Evolutionary conservation across 2,888 invertebrate genomes (phyloP).

Genomic region (Cantharis lateralis): DNA sequence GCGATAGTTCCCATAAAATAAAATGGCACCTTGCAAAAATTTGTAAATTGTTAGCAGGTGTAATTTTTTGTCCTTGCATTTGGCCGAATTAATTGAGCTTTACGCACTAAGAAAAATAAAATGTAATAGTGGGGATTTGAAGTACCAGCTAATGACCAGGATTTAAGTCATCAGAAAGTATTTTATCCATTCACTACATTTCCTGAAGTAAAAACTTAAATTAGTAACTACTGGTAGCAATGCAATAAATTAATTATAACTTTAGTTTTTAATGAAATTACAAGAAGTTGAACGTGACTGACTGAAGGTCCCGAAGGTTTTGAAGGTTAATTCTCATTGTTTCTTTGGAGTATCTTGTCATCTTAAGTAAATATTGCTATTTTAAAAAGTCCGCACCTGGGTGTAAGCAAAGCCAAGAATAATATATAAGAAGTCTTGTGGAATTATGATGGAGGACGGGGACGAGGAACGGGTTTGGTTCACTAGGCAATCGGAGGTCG

Average conservation of each 20-base stretch:
- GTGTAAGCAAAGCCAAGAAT: slow-evolving; percentile 11
- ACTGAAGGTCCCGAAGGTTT: not conserved
- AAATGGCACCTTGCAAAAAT: not conserved
- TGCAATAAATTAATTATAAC: not conserved
- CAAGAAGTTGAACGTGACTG: not conserved
- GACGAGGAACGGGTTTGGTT: slow-evolving; percentile 54
- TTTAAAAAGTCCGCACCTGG: slow-evolving; percentile 16
- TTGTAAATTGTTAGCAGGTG: not conserved
- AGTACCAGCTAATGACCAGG: not conserved
- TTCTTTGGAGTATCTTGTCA: not conserved
- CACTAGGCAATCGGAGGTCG: slow-evolving; percentile 58
- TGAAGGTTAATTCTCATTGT: not conserved
- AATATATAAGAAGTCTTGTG: slow-evolving; percentile 26
- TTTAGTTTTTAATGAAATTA: not conserved
- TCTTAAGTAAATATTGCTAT: not conserved
- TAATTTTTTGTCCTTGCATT: not conserved
- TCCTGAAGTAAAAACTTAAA: not conserved
- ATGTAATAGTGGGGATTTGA: not conserved
- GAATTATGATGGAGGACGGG: slow-evolving; percentile 29
- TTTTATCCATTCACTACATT: not conserved
- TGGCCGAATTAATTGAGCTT: not conserved
- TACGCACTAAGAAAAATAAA: not conserved
- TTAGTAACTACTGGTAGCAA: not conserved
- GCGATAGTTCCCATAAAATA: not conserved
- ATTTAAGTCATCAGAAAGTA: not conserved